A percentile compares a stretch with the other conserved stretches of the same genome.
Evolutionary conservation across 2,113 vertebrate species (phyloP).

Genomic region (Martes martes): DNA sequence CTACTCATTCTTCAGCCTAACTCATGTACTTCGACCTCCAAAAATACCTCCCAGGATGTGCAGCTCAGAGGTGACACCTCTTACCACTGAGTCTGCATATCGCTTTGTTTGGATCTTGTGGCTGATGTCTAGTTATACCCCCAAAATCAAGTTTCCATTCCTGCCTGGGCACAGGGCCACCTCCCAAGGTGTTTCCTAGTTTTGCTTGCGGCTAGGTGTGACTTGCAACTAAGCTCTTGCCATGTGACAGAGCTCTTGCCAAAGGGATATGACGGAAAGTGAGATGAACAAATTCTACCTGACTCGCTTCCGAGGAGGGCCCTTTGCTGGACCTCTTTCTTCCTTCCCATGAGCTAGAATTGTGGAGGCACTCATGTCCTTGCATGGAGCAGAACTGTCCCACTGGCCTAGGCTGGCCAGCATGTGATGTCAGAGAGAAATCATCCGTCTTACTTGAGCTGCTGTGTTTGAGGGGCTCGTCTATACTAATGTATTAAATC

Average conservation of each 20-base stretch:
- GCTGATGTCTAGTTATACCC: not conserved
- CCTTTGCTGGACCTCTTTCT: not conserved
- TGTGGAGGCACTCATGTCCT: not conserved
- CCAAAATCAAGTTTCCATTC: not conserved
- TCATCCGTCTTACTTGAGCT: not conserved
- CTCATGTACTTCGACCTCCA: not conserved
- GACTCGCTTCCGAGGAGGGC: not conserved
- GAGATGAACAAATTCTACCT: not conserved
- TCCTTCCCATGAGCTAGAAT: not conserved
- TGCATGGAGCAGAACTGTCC: not conserved
- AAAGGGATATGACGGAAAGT: not conserved
- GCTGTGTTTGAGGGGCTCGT: not conserved
- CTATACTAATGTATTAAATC: not conserved
- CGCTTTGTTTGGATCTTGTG: not conserved
- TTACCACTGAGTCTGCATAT: not conserved
- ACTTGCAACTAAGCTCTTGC: not conserved
- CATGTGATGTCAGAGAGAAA: not conserved
- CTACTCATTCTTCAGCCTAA: not conserved
- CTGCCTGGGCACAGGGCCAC: not conserved
- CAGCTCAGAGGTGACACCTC: not conserved
- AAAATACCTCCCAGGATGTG: not conserved
- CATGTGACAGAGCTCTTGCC: not conserved
- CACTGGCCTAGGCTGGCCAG: not conserved
- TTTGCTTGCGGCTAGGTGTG: not conserved
- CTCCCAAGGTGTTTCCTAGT: not conserved